Conservation (phyloP, 2,113 vertebrate genomes). For the Arizona elegans region DNA sequence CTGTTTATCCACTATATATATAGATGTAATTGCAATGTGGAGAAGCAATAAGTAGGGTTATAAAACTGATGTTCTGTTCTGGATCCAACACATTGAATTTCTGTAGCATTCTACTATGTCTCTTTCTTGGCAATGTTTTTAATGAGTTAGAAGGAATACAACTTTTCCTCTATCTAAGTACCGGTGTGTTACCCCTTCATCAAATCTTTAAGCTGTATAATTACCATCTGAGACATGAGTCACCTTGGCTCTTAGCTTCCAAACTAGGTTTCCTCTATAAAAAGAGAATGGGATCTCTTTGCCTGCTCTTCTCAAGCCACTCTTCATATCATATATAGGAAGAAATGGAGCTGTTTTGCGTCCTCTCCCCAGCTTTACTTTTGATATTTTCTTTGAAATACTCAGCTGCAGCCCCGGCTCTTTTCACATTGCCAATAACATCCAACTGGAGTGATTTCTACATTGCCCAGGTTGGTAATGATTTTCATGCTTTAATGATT, state of each 20-base stretch:
- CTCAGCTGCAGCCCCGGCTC: conserved; percentile 40
- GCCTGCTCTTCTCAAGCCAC: conserved; percentile 18
- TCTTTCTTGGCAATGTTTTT: background rate
- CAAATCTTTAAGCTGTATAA: conserved; percentile 56
- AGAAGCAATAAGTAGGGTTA: background rate
- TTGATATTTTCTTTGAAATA: conserved; percentile 49
- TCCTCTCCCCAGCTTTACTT: conserved; percentile 50
- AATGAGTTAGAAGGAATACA: conserved; percentile 19
- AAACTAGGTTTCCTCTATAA: conserved; percentile 64
- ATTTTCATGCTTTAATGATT: conserved; percentile 10
- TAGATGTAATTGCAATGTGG: background rate
- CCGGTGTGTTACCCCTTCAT: conserved; percentile 48
- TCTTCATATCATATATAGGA: background rate
- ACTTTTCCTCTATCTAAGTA: conserved; percentile 29
- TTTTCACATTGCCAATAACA: conserved; percentile 39
- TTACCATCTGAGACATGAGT: conserved; percentile 68
- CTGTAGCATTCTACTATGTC: background rate
- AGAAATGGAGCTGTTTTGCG: conserved; percentile 58
- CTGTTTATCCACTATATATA: background rate
- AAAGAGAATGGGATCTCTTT: conserved; percentile 20
- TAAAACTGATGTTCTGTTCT: background rate
- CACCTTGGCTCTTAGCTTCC: conserved; percentile 48
- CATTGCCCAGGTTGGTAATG: conserved; percentile 64
- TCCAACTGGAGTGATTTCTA: conserved; percentile 54
- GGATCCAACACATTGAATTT: background rate